phyloP scores from a whole-genome alignment of 2,888 invertebrate genomes.

The Imbricaverruca yamaguchii region DNA sequence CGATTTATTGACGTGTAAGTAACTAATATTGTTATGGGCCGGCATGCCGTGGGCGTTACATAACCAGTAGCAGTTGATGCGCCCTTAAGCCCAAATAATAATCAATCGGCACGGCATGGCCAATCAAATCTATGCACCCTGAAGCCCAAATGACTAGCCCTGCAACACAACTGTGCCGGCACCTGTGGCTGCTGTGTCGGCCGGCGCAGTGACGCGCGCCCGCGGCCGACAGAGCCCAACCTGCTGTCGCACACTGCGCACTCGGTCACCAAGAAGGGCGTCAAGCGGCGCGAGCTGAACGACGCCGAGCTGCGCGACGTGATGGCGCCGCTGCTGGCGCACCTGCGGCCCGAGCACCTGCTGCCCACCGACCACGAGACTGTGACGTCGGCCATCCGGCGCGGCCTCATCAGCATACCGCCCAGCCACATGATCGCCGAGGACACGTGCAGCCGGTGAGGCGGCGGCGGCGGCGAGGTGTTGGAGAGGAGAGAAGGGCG shows the following conservation, averaged over 20 bases:
- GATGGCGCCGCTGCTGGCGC: slow-evolving; percentile 70
- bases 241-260: slow-evolving; percentile 86
- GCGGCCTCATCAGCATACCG: slow-evolving; percentile 71
- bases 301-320: slow-evolving; percentile 79
- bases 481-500: slow-evolving; percentile 38
- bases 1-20: too few species aligned
- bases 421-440: slow-evolving; percentile 74
- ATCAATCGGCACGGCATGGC: too few species aligned
- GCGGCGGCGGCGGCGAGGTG: slow-evolving; percentile 27
- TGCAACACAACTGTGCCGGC: too few species aligned
- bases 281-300: slow-evolving; percentile 56
- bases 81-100: too few species aligned
- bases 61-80: too few species aligned
- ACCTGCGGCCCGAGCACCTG: slow-evolving; percentile 82
- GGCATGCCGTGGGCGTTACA: too few species aligned
- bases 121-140: too few species aligned
- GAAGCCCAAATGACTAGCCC: too few species aligned
- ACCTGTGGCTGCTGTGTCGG: too few species aligned
- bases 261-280: slow-evolving; percentile 75
- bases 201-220: neutral
- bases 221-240: slow-evolving; percentile 63
- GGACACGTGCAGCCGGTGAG: slow-evolving; percentile 46
- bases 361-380: slow-evolving; percentile 74
- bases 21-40: too few species aligned
- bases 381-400: slow-evolving; percentile 52